Percentiles rank a stretch among this genome's conserved stretches.
These are phyloP conservation scores for Perca schrenkii DNA, from an alignment of 2,113 vertebrate species.

Conservation along the genomic window DNA sequence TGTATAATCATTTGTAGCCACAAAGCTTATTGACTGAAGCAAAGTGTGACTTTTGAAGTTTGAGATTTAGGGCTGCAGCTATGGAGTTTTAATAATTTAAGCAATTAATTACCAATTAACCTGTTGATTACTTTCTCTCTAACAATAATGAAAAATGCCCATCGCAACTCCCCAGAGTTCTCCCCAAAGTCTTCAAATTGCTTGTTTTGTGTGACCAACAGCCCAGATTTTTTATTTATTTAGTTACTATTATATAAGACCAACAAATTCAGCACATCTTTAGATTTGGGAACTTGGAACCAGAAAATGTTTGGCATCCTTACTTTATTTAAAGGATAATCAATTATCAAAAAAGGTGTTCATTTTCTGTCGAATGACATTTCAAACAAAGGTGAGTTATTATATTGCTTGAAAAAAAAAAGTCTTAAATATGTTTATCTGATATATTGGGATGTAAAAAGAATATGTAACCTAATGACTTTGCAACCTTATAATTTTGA, in stretches of 20 bases:
- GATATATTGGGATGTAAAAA: not conserved
- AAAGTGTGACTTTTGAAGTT: not conserved
- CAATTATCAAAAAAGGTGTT: no score
- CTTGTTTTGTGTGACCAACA: not conserved
- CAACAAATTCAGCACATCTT: not conserved
- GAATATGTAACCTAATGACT: not conserved
- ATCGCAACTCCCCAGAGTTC: not conserved
- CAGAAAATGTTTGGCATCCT: not conserved
- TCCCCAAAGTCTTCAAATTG: not conserved
- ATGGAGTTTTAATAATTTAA: no score
- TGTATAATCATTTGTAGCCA: conserved; percentile 3
- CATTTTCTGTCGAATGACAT: no score
- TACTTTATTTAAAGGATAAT: no score
- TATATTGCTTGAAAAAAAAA: not conserved
- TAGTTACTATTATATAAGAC: not conserved
- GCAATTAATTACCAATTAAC: no score
- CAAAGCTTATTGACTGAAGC: not conserved
- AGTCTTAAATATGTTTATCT: not conserved
- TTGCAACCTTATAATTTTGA: not conserved
- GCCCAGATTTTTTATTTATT: not conserved
- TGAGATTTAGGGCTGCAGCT: not conserved
- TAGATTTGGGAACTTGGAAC: not conserved
- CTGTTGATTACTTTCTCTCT: not conserved
- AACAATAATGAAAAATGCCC: conserved; percentile 2
- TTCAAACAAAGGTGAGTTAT: no score